Percentiles rank a stretch among this genome's conserved stretches.
These are phyloP conservation scores for Calidris pugnax DNA, from an alignment of 2,113 vertebrate genomes.

Conservation along the genomic window DNA sequence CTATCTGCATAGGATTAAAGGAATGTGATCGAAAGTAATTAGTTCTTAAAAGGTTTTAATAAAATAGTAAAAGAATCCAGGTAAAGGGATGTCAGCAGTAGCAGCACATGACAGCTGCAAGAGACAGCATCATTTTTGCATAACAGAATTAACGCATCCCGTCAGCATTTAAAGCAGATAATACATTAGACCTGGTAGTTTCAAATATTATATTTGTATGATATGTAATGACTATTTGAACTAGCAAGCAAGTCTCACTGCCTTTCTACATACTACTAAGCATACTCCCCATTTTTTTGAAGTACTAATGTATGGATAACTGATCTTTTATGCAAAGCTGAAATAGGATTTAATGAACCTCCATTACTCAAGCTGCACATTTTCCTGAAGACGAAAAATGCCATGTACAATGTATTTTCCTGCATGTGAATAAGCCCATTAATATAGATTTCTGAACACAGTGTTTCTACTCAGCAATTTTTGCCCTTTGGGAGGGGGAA, in stretches of 20 bases:
- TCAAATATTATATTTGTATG: not conserved
- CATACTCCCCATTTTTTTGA: not conserved
- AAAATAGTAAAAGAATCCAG: not conserved
- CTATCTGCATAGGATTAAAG: not conserved
- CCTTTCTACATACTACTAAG: not conserved
- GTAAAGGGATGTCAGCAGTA: not conserved
- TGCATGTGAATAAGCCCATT: slow-evolving; percentile 46
- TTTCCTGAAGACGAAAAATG: slow-evolving; percentile 52
- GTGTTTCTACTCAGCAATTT: slow-evolving; percentile 44
- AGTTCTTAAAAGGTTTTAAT: not conserved
- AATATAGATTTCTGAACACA: slow-evolving; percentile 38
- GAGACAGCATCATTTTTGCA: not conserved
- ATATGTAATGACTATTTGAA: not conserved
- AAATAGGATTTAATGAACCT: slow-evolving; percentile 40
- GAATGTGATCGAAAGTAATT: not conserved
- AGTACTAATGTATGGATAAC: slow-evolving; percentile 4
- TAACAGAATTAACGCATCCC: not conserved
- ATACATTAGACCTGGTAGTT: not conserved
- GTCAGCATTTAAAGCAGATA: not conserved
- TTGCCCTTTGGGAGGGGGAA: slow-evolving; percentile 12
- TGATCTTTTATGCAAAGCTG: slow-evolving; percentile 24
- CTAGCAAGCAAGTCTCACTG: not conserved
- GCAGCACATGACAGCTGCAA: not conserved
- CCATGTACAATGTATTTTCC: slow-evolving; percentile 8
- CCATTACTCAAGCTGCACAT: slow-evolving; percentile 43